Base-by-base conservation (phyloP, 2,888 invertebrate species). In the Chrysodeixis includens region DNA sequence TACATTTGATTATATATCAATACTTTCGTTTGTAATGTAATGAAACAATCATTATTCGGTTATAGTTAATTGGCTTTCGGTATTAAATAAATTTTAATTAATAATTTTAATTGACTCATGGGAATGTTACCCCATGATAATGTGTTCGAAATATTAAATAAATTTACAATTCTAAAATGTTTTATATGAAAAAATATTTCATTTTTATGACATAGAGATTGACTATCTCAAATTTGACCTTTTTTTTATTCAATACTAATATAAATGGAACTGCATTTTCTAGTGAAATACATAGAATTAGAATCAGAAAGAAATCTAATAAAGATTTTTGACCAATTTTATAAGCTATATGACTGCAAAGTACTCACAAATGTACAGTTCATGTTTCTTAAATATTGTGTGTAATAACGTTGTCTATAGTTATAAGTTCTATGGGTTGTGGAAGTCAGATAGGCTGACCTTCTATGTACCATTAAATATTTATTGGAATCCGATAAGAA, bases 141-240 rank as follows among this genome's bases (percentile, higher is more conserved):
- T 82, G 85, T 84, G 85, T 83, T 84, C 83, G 76, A 54, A 74
- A 72, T 80, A 78, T 69, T 49, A 56, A 67, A 71, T 78, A 73
- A 64, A 75, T 83, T 73, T 82, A 84, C 71, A 74, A 70, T 71
- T 74, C 68, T 76, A 62, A 68, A 74, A 69, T 78, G 74, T 69
- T 75, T 76, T 71, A 77, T 79, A 77, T 56, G 58, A 77, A 66
- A 56, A 56, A 58, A 46, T 63, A 54, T 60, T 59, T 51, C 68
- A 62, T 56, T 63, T 63, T 40, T 58, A 66, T 58, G 16, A 32
- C 46, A 46, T 32, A 51, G n/a, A 57, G 62, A 57, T 58, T 59
- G 32, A 51, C 49, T 56, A 60, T 46, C 58, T 58, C 30, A 18
- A 56, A 65, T 61, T 61, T 46, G 54, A 69, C 66, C 40, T 60